phyloP scores from a whole-genome alignment of 2,797 vertebrate genomes.

The Sebastes kiyomatsui region DNA sequence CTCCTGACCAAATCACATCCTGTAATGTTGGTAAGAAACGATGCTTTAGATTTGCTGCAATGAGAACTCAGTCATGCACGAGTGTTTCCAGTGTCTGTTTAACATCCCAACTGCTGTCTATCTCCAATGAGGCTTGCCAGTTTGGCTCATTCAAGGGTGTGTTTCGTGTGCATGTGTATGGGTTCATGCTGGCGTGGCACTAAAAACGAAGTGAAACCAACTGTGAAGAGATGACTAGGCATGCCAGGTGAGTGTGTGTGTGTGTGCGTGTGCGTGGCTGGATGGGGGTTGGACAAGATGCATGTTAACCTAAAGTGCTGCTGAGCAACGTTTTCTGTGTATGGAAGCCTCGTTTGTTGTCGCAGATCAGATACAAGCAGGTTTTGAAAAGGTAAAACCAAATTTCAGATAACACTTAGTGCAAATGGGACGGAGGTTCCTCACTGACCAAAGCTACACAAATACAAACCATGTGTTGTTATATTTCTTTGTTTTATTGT shows the following conservation, averaged over 20 bases:
- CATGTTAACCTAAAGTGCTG: not conserved
- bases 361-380: not conserved
- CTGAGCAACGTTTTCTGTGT: not conserved
- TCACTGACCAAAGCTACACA: not conserved
- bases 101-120: constrained; percentile 39
- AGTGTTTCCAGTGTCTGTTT: constrained; percentile 35
- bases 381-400: not conserved
- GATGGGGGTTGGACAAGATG: constrained; percentile 11
- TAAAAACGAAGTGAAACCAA: constrained; percentile 53
- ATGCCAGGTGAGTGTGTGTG: constrained; percentile 27
- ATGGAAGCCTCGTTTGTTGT: not conserved
- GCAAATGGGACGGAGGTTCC: not conserved
- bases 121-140: constrained; percentile 43
- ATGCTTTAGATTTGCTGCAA: constrained; percentile 36
- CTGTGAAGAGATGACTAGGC: constrained; percentile 48
- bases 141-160: constrained; percentile 26
- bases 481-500: not conserved
- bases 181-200: constrained; percentile 36
- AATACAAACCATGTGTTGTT: not conserved
- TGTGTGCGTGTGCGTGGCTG: not conserved
- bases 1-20: constrained; percentile 8
- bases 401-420: not conserved
- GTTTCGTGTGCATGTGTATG: constrained; percentile 25
- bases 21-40: constrained; percentile 23
- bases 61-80: constrained; percentile 18